Base-by-base conservation (phyloP, 2,797 vertebrate genomes). In the Peromyscus melanophrys region DNA sequence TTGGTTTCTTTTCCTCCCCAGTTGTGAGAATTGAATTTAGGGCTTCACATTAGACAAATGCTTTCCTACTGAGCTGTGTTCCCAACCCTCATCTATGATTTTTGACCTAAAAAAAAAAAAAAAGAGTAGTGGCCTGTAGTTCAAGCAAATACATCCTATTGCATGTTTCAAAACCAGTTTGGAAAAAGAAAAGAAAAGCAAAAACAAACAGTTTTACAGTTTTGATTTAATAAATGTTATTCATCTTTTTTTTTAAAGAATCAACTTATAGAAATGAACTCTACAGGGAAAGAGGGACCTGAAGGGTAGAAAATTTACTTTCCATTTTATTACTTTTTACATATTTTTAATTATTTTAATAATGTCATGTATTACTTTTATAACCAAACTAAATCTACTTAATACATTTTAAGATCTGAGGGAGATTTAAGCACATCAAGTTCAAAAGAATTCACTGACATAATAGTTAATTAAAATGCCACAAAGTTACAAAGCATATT, bases 321-420 rank as follows among this genome's bases (percentile, higher is more conserved):
- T 71, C 65, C 16, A 55, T 86, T 43, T 6, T 69, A 67, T 59
- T 67, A 6, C 10, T 17, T 67, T 73, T 76, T 88, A 75, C 29
- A 61, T 78, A 78, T 78, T 73, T 52, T 46, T 23, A 95, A 88
- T 80, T 17, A 77, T 82, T 85, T 92, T 94, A 61, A 91, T 82
- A 90, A 88, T 84, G 8, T 34, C 52, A 75, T n/a, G 0, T 43
- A 57, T 84, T 87, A 87, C 46, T 92, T 97, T 88, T 86, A 65
- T 85, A 96, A 77, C 7, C 61, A 91, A 95, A 57, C 43, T 78
- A 88, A 92, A 81, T 85, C 34, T 49, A 77, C 8, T 82, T 81
- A 71, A 89, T 12, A 95, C n/a, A 77, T 89, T 86, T 93, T 95
- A 77, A 96, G 80, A 89, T 89, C 81, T 43, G 55, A 71, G 65